These are phyloP conservation scores for Paedocypris micromegethes DNA, from an alignment of 2,797 vertebrate species.

Conservation along the genomic window DNA sequence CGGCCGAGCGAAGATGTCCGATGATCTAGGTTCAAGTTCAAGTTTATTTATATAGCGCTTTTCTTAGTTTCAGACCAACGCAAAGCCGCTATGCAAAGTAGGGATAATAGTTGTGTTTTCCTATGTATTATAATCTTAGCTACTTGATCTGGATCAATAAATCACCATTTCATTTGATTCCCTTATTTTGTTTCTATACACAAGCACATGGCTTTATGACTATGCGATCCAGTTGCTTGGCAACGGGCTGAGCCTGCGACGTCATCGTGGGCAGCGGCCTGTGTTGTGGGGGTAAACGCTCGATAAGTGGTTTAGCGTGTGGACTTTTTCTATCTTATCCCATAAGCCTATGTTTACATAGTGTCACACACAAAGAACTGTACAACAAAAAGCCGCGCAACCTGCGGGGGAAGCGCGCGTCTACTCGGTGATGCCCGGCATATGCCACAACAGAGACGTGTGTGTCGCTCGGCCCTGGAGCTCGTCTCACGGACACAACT, in stretches of 20 bases:
- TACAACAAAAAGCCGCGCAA: conserved; percentile 18
- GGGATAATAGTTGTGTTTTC: no score
- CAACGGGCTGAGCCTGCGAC: conserved; percentile 69
- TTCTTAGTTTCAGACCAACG: no score
- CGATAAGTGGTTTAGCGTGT: conserved; percentile 64
- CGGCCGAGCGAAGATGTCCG: no score
- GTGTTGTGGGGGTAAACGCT: conserved; percentile 54
- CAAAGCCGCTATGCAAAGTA: no score
- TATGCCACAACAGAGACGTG: not conserved
- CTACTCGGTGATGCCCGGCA: conserved; percentile 11
- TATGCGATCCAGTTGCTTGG: conserved; percentile 82
- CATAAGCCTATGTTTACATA: conserved; percentile 61
- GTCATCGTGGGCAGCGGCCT: conserved; percentile 65
- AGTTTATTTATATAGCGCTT: not conserved
- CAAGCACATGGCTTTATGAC: conserved; percentile 68
- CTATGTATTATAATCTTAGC: no score
- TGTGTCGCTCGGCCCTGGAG: conserved; percentile 9
- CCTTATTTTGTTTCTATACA: conserved; percentile 61
- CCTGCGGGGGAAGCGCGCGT: conserved; percentile 16
- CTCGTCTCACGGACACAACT: conserved; percentile 24
- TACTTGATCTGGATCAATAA: no score
- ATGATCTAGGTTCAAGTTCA: not conserved
- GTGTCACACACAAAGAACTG: conserved; percentile 27
- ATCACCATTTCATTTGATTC: conserved; percentile 47
- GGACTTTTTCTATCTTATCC: conserved; percentile 56